phyloP scores from a whole-genome alignment of 2,113 vertebrate genomes.

The Axis porcinus region DNA sequence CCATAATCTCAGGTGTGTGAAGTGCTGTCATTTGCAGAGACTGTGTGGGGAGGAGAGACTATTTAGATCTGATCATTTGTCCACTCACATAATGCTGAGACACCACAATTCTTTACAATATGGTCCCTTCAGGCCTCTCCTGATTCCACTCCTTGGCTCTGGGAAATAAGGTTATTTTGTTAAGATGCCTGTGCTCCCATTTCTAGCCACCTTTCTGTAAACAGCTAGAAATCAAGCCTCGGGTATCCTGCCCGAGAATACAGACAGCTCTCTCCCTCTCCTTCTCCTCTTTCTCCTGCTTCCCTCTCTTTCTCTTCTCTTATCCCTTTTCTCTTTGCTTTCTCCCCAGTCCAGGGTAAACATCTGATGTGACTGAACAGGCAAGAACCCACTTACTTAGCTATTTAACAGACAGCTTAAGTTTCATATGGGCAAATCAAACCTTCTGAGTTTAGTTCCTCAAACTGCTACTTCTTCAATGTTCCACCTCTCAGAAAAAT shows the following conservation, averaged over 20 bases:
- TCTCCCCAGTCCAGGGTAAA: background rate
- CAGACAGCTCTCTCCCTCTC: background rate
- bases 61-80: background rate
- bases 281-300: background rate
- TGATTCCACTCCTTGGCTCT: background rate
- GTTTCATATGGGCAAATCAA: background rate
- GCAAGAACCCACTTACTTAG: background rate
- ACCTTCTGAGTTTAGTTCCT: background rate
- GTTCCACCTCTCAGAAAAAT: background rate
- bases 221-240: background rate
- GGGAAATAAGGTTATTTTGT: background rate
- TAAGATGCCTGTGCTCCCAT: background rate
- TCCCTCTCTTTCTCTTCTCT: too few relatives aligned
- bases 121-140: background rate
- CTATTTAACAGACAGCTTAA: background rate
- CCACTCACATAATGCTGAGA: background rate
- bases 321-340: background rate
- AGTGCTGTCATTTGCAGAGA: accelerated
- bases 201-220: background rate
- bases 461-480: background rate
- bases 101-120: background rate
- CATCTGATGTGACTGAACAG: background rate
- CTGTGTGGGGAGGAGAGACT: background rate
- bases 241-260: background rate
- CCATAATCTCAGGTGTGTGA: background rate